Conservation (phyloP, 2,113 vertebrate genomes). For the Butorides virescens region DNA sequence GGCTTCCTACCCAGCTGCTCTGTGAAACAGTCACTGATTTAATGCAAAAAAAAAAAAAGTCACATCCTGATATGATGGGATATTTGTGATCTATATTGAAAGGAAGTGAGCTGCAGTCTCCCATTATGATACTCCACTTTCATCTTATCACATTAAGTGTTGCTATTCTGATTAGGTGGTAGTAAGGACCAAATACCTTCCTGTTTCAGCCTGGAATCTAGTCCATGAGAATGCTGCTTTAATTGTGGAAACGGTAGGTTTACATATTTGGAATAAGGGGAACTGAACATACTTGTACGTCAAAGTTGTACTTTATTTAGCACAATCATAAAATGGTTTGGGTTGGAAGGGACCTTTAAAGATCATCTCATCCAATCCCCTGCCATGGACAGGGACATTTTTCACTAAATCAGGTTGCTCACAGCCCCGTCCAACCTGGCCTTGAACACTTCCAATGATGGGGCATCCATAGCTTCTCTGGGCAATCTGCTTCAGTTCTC, state of each 20-base stretch:
- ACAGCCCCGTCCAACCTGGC: neutral
- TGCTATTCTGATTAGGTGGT: neutral
- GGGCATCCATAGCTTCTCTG: neutral
- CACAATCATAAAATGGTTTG: neutral
- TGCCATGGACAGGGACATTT: fast-evolving
- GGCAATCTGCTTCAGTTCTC: neutral
- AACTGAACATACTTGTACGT: neutral
- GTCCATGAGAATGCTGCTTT: neutral
- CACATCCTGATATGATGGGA: neutral
- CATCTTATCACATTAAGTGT: neutral
- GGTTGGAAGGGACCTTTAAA: neutral
- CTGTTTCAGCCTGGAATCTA: neutral
- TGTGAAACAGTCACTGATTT: neutral
- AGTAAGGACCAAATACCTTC: neutral
- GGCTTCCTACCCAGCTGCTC: constrained; percentile 3
- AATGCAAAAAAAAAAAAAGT: neutral
- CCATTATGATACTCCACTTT: neutral
- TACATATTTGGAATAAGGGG: neutral
- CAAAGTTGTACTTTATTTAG: neutral
- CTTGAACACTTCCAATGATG: neutral
- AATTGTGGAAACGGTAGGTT: neutral
- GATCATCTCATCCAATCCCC: neutral
- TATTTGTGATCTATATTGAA: neutral
- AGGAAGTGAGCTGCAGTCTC: neutral
- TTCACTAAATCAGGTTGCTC: neutral